Evolutionary conservation across 64 coral and sea anemone genomes (phyloP).

Genomic region (Montipora capricornis): DNA sequence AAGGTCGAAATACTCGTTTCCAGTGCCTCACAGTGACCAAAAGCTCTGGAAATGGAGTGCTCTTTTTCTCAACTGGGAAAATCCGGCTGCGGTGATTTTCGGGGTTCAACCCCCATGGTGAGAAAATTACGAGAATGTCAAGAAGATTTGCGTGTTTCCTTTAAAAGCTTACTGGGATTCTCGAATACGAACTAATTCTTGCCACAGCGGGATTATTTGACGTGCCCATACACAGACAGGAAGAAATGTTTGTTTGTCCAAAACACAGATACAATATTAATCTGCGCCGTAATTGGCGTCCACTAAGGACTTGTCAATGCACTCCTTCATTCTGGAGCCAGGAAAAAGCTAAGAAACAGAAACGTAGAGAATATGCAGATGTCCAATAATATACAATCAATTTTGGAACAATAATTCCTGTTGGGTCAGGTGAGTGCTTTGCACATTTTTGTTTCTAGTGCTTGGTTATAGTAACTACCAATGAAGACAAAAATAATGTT

Average conservation of each 20-base stretch:
- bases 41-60: not conserved
- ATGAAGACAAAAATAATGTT: not conserved
- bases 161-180: slow-evolving; percentile 59
- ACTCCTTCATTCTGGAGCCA: slow-evolving; percentile 35
- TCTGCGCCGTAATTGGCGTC: slow-evolving; percentile 62
- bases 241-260: slow-evolving; percentile 66
- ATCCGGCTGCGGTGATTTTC: not conserved
- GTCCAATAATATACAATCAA: slow-evolving; percentile 35
- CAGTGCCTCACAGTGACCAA: not conserved
- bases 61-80: not conserved
- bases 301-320: slow-evolving; percentile 60
- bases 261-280: slow-evolving; percentile 58
- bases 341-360: slow-evolving; percentile 24
- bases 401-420: slow-evolving; percentile 56
- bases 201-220: slow-evolving; percentile 58
- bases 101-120: not conserved
- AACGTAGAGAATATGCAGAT: slow-evolving; percentile 63
- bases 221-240: not conserved
- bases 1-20: not conserved
- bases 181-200: slow-evolving; percentile 47
- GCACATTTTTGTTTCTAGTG: not conserved
- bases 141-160: slow-evolving; percentile 61
- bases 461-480: not conserved
- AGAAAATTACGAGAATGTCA: slow-evolving; percentile 31
- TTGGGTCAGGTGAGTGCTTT: slow-evolving; percentile 49